phyloP scores from a whole-genome alignment of 1,140 invertebrate species.

The Dysdera silvatica region DNA sequence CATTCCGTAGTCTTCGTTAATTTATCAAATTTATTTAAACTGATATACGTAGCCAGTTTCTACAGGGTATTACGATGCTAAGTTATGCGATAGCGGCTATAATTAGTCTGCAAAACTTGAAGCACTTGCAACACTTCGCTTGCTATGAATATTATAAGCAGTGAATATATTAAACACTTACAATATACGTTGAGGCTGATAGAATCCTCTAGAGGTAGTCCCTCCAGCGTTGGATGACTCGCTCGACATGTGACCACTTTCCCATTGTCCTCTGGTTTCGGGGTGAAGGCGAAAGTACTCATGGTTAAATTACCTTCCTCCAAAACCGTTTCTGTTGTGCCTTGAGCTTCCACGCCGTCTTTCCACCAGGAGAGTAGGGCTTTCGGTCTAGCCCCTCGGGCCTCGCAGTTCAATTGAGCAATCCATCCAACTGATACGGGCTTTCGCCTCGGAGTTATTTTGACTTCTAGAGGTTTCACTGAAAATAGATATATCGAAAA shows the following conservation, averaged over 20 bases:
- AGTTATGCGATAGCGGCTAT: no score
- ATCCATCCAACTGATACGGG: constrained; percentile 34
- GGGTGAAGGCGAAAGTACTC: constrained; percentile 42
- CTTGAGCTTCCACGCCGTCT: constrained; percentile 20
- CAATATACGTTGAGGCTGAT: constrained; percentile 79
- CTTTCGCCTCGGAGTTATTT: constrained; percentile 46
- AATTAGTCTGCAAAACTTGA: no score
- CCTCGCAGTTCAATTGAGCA: constrained; percentile 34
- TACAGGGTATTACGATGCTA: no score
- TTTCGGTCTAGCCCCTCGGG: constrained; percentile 34
- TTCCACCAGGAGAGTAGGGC: constrained; percentile 36
- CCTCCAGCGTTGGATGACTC: constrained; percentile 58
- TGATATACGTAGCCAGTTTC: no score
- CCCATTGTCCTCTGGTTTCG: constrained; percentile 65
- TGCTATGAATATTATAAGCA: no score
- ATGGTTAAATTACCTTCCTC: constrained; percentile 31
- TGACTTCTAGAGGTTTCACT: constrained; percentile 64
- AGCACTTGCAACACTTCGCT: no score
- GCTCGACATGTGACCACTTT: constrained; percentile 71
- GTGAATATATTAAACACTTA: no score
- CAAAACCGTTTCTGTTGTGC: constrained; percentile 26
- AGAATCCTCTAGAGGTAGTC: constrained; percentile 61
- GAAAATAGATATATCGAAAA: neutral
- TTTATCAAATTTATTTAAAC: no score
- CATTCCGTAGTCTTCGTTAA: no score